phyloP scores from a whole-genome alignment of 2,888 invertebrate species.

The Steromphala cineraria region DNA sequence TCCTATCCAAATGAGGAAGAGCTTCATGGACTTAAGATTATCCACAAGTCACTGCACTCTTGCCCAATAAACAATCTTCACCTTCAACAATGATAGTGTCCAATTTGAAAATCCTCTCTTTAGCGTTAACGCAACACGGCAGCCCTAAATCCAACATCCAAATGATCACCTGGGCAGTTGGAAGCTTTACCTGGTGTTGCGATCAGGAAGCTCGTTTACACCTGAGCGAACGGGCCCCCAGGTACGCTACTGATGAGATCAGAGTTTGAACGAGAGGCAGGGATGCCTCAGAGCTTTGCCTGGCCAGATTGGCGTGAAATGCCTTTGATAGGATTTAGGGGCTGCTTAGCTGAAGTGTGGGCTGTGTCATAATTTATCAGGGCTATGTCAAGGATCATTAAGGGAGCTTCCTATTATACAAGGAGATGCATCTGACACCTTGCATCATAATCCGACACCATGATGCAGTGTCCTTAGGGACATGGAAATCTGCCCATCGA shows the following conservation, averaged over 20 bases:
- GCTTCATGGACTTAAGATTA: too few species aligned
- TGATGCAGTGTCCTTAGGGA: background rate
- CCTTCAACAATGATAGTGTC: background rate
- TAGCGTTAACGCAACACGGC: background rate
- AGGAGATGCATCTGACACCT: background rate
- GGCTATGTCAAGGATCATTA: background rate
- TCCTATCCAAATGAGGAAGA: too few species aligned
- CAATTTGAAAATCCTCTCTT: background rate
- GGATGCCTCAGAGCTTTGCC: background rate
- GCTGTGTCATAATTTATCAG: conserved; percentile 12
- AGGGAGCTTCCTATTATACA: conserved; percentile 4
- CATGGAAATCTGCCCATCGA: background rate
- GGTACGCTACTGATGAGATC: background rate
- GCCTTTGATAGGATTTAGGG: conserved; percentile 19
- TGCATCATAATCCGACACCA: conserved; percentile 12
- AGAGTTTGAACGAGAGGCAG: background rate
- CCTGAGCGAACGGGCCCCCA: background rate
- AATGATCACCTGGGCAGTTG: background rate
- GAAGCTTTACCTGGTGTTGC: background rate
- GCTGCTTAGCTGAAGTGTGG: background rate
- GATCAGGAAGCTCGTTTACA: background rate
- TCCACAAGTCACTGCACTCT: too few species aligned
- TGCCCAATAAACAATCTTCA: too few species aligned
- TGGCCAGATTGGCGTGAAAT: conserved; percentile 16
- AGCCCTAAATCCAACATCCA: background rate